Evolutionary conservation across 2,888 invertebrate genomes (phyloP), one percentile per base, ranked within the genome.

Genomic region (Cryptosula pallasiana): DNA sequence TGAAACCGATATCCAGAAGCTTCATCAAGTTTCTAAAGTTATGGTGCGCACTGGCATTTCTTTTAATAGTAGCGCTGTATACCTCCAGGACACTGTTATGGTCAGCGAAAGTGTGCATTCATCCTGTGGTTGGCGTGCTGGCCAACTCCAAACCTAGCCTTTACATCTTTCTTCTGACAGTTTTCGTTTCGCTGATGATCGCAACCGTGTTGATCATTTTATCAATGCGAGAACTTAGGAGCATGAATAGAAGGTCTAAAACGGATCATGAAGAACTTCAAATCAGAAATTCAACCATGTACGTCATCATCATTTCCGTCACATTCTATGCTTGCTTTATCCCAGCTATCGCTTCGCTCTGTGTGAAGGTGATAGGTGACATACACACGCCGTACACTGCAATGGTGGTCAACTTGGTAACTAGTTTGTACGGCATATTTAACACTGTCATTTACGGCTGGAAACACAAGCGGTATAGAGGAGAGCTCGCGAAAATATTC

Each of bases 391-490:
- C 13, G 29, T 63, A 32, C 9, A 63, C 63, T 29, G 32, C 63
- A 5, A 27, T 63, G 63, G 27, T 25, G 13, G 63, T 63, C 32
- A 63, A 20, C 9, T 13, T 63, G 5, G 20, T 63, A 16, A 63
- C 20, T 13, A 25, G 25, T n/a, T 63, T 27, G 9, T 63, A 63
- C 32, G 63, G 63, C 1, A 63, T 63, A 16, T 16, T n/a, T 27
- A 63, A 63, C 34, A 63, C 63, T 9, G 13, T 63, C 13, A 32
- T 63, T 32, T 63, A 63, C n/a, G 63, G 63, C 63, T 63, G 63
- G 63, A 63, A 25, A 32, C 63, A 63, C 27, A 32, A 63, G 32
- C 27, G 32, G 2, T 63, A 63, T 32, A 25, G 63, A n/a, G 34
- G 13, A 13, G 32, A 32, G 27, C 63, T 63, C 3, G 2, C 32